These are phyloP conservation scores for Lutraria lutraria DNA, from an alignment of 2,888 invertebrate genomes.

Conservation along the genomic window DNA sequence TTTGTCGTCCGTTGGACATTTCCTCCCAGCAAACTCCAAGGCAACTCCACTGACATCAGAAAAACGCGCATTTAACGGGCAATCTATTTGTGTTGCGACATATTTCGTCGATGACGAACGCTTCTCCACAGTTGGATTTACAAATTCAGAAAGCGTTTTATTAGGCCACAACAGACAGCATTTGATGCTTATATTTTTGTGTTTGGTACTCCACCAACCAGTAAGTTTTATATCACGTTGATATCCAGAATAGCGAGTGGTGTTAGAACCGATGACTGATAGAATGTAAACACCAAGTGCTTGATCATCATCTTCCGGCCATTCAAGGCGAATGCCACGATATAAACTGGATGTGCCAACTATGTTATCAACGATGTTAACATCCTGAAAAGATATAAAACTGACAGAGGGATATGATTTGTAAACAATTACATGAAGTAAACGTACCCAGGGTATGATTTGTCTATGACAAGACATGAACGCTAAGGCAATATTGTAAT, in stretches of 20 bases:
- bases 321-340: background rate
- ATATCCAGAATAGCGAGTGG: background rate
- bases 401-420: no score
- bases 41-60: constrained; percentile 19
- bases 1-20: background rate
- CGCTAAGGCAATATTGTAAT: no score
- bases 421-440: no score
- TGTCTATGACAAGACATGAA: no score
- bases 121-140: background rate
- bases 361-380: background rate
- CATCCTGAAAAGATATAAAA: no score
- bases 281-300: constrained; percentile 6
- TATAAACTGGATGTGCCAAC: background rate
- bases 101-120: background rate
- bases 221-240: constrained; percentile 13
- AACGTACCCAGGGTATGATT: no score
- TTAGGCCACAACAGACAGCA: constrained; percentile 12
- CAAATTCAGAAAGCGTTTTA: constrained; percentile 15
- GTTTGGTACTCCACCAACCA: constrained; percentile 10
- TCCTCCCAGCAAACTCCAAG: background rate
- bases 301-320: background rate
- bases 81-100: constrained; percentile 22
- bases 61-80: constrained; percentile 12
- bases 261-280: constrained; percentile 3
- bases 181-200: background rate